A percentile compares a stretch with the other conserved stretches of the same genome.
Evolutionary conservation across 2,113 vertebrate species (phyloP).

Genomic region (Dryoscopus gambensis): DNA sequence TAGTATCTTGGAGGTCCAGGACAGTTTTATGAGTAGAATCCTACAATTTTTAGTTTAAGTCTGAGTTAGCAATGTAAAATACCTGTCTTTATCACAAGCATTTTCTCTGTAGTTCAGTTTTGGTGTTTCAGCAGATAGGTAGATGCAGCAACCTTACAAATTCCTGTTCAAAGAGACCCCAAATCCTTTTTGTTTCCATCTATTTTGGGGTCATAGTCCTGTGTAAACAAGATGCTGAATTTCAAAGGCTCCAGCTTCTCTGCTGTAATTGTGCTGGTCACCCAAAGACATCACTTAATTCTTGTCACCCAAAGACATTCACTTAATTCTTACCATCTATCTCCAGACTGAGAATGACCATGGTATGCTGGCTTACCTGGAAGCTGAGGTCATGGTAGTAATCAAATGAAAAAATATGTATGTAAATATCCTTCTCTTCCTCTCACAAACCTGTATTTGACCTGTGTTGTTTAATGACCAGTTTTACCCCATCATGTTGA

Average conservation of each 20-base stretch:
- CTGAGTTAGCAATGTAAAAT: not conserved
- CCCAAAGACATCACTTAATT: not conserved
- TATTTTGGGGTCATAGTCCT: not conserved
- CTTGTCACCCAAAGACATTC: not conserved
- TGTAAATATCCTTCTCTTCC: not conserved
- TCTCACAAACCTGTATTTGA: not conserved
- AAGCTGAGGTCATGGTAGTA: not conserved
- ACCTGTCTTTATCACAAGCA: not conserved
- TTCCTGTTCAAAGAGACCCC: not conserved
- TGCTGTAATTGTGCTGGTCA: not conserved
- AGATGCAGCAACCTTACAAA: not conserved
- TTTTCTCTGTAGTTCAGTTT: not conserved
- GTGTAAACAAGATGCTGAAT: not conserved
- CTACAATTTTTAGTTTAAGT: not conserved
- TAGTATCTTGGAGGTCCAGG: not conserved
- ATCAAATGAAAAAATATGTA: not conserved
- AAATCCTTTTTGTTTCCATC: not conserved
- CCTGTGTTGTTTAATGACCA: not conserved
- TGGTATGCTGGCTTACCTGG: not conserved
- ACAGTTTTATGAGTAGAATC: not conserved
- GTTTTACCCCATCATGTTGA: not conserved
- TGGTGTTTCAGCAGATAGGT: not conserved
- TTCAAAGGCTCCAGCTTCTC: not conserved
- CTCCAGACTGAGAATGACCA: not conserved
- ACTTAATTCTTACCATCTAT: not conserved